Percentiles rank a stretch among this genome's conserved stretches.
Evolutionary conservation across 2,113 vertebrate genomes (phyloP).

Genomic region (Psettodes erumei): DNA sequence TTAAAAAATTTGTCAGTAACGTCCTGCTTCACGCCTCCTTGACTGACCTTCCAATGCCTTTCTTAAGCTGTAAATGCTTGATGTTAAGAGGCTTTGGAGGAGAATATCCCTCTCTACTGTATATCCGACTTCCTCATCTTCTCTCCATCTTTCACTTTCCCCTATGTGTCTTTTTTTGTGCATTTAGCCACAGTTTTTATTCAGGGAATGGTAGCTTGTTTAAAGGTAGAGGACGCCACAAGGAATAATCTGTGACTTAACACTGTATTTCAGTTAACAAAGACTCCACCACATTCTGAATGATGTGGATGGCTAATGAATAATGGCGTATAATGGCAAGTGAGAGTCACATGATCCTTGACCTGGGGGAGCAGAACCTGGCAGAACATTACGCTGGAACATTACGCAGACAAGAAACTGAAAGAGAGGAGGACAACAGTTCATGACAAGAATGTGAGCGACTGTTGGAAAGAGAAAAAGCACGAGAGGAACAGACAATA

Average conservation of each 20-base stretch:
- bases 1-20: conserved; percentile 25
- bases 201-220: conserved; percentile 25
- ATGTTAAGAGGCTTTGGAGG: conserved; percentile 78
- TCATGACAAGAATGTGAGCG: no score
- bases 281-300: neutral
- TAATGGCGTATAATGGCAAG: neutral
- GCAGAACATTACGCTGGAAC: no score
- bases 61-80: conserved; percentile 75
- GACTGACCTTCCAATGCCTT: conserved; percentile 69
- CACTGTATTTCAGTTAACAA: conserved; percentile 11
- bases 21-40: conserved; percentile 28
- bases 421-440: neutral
- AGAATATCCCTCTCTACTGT: conserved; percentile 60
- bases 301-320: neutral
- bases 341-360: conserved; percentile 5
- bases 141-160: conserved; percentile 20
- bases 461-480: neutral
- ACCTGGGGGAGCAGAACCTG: conserved; percentile 7
- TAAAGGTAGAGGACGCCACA: conserved; percentile 13
- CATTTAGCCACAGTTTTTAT: conserved; percentile 27
- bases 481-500: neutral
- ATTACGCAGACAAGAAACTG: neutral
- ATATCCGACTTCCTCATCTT: conserved; percentile 37
- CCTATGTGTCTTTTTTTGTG: conserved; percentile 30
- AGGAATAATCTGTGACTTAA: conserved; percentile 28